Percentiles rank a stretch among this genome's conserved stretches.
Evolutionary conservation across 2,888 invertebrate species (phyloP).

Genomic region (Torymus texanus): DNA sequence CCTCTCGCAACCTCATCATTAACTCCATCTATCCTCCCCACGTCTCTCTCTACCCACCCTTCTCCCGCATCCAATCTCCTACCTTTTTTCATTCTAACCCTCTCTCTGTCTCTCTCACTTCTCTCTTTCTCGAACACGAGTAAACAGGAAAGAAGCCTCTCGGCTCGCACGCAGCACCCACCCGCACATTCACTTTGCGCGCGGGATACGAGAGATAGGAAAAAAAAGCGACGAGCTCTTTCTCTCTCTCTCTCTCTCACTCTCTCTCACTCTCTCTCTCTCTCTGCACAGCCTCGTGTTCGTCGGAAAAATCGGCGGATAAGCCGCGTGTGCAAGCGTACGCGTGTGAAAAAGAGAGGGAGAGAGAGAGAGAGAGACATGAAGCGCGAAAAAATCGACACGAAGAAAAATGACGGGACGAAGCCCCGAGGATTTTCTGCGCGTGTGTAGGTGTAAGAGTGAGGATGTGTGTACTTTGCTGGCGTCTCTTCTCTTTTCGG

Average conservation of each 20-base stretch:
- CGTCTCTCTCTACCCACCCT: not conserved
- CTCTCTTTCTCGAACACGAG: not conserved
- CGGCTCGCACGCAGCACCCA: not conserved
- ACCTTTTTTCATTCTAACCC: not conserved
- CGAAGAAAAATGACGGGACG: constrained; percentile 36
- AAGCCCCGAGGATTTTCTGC: no score
- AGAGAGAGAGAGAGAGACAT: constrained; percentile 2
- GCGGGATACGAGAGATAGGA: no score
- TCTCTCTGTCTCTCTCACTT: not conserved
- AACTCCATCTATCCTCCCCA: constrained; percentile 1
- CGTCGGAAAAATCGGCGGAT: constrained; percentile 19
- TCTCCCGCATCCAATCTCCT: not conserved
- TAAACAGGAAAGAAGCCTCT: constrained; percentile 8
- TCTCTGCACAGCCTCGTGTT: no score
- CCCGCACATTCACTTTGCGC: constrained; percentile 30
- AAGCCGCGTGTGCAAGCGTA: constrained; percentile 23
- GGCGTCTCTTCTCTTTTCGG: no score
- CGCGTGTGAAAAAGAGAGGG: no score
- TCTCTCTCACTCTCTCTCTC: no score
- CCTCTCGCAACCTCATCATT: constrained; percentile 4
- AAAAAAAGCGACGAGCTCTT: not conserved
- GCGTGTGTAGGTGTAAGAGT: not conserved
- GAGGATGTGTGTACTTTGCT: not conserved
- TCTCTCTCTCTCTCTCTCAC: no score
- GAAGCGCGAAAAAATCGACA: constrained; percentile 42